Evolutionary conservation across 1,140 invertebrate species (phyloP), one percentile per base, ranked within the genome.

Genomic region (Drosophila sechellia): DNA sequence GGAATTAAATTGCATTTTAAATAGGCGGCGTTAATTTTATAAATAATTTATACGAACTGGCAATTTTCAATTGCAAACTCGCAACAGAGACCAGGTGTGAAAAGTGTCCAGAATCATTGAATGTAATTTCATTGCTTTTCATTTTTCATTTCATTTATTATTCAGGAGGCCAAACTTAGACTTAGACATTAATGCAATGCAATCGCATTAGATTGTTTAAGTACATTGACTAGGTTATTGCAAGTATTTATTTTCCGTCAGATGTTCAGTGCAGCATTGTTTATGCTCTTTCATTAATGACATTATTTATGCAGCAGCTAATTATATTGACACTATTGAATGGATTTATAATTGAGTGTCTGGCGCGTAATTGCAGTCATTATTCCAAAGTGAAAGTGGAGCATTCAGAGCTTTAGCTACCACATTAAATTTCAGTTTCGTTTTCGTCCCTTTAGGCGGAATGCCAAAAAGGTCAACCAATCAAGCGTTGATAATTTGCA

Each of bases 1-100:
- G 22, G 55, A 60, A 60, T 85, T 84, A 63, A 84, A 68, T 72
- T 72, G 43, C 66, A 80, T 77, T 84, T 58, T 56, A 77, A 85
- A 72, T 77, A 60, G 77, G 55, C 42, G 40, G 34, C 53, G 53
- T 63, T 71, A 76, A 83, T 79, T 76, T 60, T 55, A 56, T 81
- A 54, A 66, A 53, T 66, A 53, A 76, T 76, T 76, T 65, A 58
- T 76, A 76, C 42, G 72, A 45, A 76, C 60, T 34, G 22, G 40
- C 73, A 66, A 75, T 57, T 75, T 59, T 35, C 69, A 52, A 72
- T 72, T 40, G 64, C 52, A 25, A 70, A 68, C 40, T 40, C 27
- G 34, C 34, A 45, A 39, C 17, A 34, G 11, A 45, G 34, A 22
- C 20, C 48, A 72, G 56, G 68, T 72, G 69, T 45, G 35, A 72